These are phyloP conservation scores for Callipepla californica DNA, from an alignment of 2,113 vertebrate species.

Conservation along the genomic window DNA sequence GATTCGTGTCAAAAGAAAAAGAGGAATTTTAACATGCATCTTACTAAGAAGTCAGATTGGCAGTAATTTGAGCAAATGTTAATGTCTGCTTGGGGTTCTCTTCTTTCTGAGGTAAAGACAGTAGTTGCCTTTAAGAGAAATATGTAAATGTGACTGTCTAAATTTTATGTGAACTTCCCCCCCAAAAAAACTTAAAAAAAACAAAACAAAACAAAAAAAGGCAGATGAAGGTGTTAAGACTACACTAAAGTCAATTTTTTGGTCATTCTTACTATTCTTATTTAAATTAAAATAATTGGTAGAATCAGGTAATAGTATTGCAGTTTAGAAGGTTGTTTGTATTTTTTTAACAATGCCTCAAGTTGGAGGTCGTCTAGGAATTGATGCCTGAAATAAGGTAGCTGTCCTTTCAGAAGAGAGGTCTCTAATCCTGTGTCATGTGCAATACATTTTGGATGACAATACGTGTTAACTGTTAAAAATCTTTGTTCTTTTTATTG, in stretches of 20 bases:
- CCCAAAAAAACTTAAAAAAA: background rate
- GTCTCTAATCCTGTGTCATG: background rate
- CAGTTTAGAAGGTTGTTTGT: background rate
- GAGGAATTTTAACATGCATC: background rate
- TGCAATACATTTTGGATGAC: background rate
- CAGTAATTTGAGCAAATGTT: background rate
- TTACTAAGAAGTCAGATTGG: accelerated
- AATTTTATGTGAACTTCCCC: background rate
- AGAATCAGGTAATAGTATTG: background rate
- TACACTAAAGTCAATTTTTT: background rate
- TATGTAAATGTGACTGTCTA: background rate
- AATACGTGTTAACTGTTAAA: background rate
- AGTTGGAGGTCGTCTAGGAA: background rate
- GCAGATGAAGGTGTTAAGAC: accelerated
- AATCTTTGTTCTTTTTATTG: background rate
- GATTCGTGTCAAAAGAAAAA: background rate
- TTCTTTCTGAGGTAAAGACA: background rate
- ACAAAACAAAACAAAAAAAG: background rate
- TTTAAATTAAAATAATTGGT: background rate
- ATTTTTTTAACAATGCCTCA: background rate
- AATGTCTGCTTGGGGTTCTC: background rate
- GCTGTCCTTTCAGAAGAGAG: background rate
- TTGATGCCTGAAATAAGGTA: background rate
- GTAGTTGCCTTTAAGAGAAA: background rate
- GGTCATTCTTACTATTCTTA: background rate